Percentiles rank a stretch among this genome's conserved stretches.
phyloP scores from a whole-genome alignment of 1,140 invertebrate genomes.

The Saccostrea glomerata region DNA sequence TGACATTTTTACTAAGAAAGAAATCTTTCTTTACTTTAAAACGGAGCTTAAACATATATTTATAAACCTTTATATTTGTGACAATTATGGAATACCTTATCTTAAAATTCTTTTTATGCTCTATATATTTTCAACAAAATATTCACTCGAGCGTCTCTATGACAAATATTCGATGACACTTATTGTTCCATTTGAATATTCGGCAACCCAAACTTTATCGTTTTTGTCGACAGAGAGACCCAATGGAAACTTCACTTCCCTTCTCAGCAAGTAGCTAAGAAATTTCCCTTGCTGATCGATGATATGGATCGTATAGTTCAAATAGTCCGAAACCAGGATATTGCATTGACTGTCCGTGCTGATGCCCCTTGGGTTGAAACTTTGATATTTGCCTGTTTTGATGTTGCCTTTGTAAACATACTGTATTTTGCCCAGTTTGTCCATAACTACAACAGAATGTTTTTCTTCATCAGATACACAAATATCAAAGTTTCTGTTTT shows the following conservation, averaged over 20 bases:
- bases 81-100: too few relatives aligned
- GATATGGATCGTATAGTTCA: not conserved
- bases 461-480: not conserved
- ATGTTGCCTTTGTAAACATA: conserved; percentile 17
- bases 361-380: not conserved
- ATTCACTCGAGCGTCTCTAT: not conserved
- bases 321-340: conserved; percentile 12
- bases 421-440: not conserved
- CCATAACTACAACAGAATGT: not conserved
- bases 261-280: not conserved
- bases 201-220: conserved; percentile 8
- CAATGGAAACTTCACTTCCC: not conserved
- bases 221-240: not conserved
- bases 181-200: conserved; percentile 9
- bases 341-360: not conserved
- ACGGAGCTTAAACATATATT: too few relatives aligned
- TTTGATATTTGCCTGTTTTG: not conserved
- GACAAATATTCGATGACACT: not conserved
- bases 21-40: too few relatives aligned
- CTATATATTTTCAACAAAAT: too few relatives aligned
- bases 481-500: conserved; percentile 23
- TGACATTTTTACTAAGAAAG: too few relatives aligned
- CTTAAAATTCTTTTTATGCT: too few relatives aligned
- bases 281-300: not conserved
- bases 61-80: too few relatives aligned